Evolutionary conservation across 2,797 vertebrate genomes (phyloP).

Genomic region (Spea hammondii): DNA sequence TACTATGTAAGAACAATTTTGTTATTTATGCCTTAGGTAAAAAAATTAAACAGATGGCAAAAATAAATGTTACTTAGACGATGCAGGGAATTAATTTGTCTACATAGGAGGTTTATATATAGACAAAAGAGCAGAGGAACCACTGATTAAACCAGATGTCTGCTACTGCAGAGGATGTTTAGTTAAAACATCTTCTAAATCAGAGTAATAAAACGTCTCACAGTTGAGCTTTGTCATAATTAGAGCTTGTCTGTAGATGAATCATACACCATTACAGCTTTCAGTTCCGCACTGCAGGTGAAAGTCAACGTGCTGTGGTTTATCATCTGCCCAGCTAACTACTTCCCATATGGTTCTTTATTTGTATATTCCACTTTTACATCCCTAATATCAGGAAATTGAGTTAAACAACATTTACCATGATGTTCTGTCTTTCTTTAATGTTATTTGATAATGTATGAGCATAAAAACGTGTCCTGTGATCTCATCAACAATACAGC

Average conservation of each 20-base stretch:
- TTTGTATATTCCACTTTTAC: background rate
- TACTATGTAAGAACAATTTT: no score
- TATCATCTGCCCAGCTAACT: background rate
- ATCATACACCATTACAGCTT: slow-evolving; percentile 2
- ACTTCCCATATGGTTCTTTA: background rate
- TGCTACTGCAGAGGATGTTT: slow-evolving; percentile 30
- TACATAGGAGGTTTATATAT: slow-evolving; percentile 32
- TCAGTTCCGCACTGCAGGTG: background rate
- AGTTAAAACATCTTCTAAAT: slow-evolving; percentile 28
- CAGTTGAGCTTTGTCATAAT: slow-evolving; percentile 10
- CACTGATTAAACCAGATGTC: slow-evolving; percentile 25
- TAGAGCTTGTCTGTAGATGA: slow-evolving; percentile 12
- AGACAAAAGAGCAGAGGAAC: slow-evolving; percentile 9
- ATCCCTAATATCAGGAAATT: background rate
- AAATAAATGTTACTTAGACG: slow-evolving; percentile 5
- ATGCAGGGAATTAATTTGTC: background rate
- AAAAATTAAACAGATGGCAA: slow-evolving; percentile 10
- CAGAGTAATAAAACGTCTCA: slow-evolving; percentile 24
- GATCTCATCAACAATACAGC: background rate
- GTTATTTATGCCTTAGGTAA: background rate
- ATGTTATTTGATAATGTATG: background rate
- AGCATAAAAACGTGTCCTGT: background rate
- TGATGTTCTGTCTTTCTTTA: background rate
- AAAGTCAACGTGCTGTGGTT: background rate
- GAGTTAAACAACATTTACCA: background rate